A percentile compares a stretch with the other conserved stretches of the same genome.
phyloP scores from a whole-genome alignment of 2,113 vertebrate species.

The Halcyon malimbica region DNA sequence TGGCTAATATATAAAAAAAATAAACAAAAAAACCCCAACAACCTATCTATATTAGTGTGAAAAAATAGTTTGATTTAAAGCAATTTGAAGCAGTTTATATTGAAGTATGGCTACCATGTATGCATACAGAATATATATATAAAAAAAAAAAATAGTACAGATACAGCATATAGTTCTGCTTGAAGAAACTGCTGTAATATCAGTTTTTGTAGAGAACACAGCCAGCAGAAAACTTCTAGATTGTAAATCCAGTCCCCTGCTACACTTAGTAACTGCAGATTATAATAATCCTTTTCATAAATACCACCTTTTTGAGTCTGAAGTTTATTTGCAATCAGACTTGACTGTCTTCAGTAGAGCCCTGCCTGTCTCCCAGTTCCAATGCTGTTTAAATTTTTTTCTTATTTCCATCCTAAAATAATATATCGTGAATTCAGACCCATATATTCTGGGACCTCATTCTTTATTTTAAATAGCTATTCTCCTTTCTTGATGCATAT shows the following conservation, averaged over 20 bases:
- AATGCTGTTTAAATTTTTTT: background rate
- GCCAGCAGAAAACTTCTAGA: background rate
- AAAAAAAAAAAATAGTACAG: background rate
- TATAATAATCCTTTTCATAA: background rate
- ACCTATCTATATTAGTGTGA: background rate
- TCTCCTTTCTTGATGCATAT: constrained; percentile 1
- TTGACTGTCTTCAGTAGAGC: background rate
- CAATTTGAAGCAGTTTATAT: background rate
- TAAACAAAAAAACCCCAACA: too few species aligned
- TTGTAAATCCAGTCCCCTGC: background rate
- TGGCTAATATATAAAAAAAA: background rate
- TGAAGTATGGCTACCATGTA: background rate
- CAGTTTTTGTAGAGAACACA: background rate
- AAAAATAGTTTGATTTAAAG: background rate
- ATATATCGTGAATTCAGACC: background rate
- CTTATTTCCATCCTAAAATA: background rate
- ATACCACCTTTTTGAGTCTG: background rate
- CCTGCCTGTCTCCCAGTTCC: background rate
- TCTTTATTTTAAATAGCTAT: constrained; percentile 18
- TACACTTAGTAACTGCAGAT: background rate
- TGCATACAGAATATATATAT: background rate
- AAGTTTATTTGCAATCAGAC: background rate
- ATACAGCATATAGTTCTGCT: background rate
- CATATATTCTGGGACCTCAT: background rate
- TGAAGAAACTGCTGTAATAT: background rate